phyloP scores from a whole-genome alignment of 2,113 vertebrate species.

The Strix uralensis region DNA sequence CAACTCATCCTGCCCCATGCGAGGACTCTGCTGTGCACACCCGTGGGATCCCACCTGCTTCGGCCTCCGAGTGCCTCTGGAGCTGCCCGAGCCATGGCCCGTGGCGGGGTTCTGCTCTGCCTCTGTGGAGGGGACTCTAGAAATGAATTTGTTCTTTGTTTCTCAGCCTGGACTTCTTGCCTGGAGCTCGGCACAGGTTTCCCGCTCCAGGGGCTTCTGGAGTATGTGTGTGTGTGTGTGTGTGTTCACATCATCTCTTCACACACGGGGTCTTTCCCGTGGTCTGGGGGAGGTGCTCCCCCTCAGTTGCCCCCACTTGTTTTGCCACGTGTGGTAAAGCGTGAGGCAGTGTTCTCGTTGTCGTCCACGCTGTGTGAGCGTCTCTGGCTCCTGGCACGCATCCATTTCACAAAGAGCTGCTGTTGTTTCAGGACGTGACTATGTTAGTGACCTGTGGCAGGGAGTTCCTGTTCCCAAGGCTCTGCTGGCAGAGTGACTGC shows the following conservation, averaged over 20 bases:
- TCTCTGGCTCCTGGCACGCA: not conserved
- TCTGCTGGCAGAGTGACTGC: not conserved
- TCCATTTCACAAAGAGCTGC: not conserved
- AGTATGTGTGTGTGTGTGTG: rapidly evolving
- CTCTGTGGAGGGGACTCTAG: not conserved
- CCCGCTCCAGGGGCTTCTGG: not conserved
- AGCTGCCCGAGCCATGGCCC: not conserved
- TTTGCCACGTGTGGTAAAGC: not conserved
- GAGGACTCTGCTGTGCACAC: not conserved
- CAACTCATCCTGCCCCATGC: rapidly evolving
- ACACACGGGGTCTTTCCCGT: not conserved
- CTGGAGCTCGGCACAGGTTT: not conserved
- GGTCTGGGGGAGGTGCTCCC: not conserved
- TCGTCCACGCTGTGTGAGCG: rapidly evolving
- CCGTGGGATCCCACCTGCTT: not conserved
- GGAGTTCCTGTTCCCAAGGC: conserved; percentile 25
- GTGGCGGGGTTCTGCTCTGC: rapidly evolving
- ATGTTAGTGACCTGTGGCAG: not conserved
- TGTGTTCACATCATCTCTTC: not conserved
- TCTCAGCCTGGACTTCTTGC: not conserved
- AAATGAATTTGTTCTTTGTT: not conserved
- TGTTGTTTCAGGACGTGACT: not conserved
- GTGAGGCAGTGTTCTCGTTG: not conserved
- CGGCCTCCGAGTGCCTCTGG: not conserved
- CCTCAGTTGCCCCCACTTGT: rapidly evolving